Base-by-base conservation (phyloP, 2,888 invertebrate species). In the Drosophila merina region DNA sequence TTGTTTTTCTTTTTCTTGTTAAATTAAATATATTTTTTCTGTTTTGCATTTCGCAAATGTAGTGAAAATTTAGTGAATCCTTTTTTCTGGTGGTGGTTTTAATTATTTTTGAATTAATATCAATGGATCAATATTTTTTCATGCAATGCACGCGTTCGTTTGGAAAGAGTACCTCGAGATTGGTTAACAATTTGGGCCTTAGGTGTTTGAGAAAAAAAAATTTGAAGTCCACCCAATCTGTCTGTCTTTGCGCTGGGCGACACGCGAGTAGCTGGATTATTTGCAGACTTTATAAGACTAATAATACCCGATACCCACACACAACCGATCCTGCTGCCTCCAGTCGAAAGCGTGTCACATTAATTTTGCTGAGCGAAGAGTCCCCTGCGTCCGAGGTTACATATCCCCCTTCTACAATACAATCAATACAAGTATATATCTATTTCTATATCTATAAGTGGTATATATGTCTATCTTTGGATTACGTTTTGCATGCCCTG, bases 331-430 rank as follows among this genome's bases (percentile, higher is more conserved):
- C 45, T 26, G 40, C 12, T 42, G 74, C 36, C 73, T 68, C 90
- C 90, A 89, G 82, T 64, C 77, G 90, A 90, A 89, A 91, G 78
- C 86, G 91, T 91, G 92, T 92, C 92, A 92, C 91, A 91, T 91
- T 88, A 91, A 91, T 92, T 92, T 92, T 92, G 91, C 90, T 92
- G 92, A 92, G 91, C 91, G 91, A 88, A 90, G 88, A 90, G 89
- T 91, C 89, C 92, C 92, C 91, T 92, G 91, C 90, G 80, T 80
- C 74, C 58, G 66, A 55, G 42, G 20, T 40, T 57, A 14, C 14
- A 20, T n/a, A 20, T 26, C 38, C 60, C 14, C 64, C 44, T 47
- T 58, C 40, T 33, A 51, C 36, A 42, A 31, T 60, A 20, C 20
- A 20, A 20, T 20, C 20, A 20, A 20, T 20, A 20, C 20, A 20